Evolutionary conservation across 2,888 invertebrate species (phyloP), one percentile per base, ranked within the genome.

Genomic region (Heteropelma amictum): DNA sequence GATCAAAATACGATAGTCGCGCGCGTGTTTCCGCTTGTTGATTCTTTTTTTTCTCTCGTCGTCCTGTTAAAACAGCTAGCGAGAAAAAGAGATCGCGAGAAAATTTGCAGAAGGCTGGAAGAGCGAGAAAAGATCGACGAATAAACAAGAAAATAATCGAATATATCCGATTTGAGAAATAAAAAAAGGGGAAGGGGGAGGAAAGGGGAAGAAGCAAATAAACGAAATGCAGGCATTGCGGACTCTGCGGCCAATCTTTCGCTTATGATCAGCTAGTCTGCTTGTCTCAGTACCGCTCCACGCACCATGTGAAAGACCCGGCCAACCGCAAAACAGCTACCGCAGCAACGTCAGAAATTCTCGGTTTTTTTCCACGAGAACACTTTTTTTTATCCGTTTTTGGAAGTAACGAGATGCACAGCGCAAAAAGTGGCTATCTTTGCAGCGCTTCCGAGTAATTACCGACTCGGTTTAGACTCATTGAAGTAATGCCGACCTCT

Each of bases 81-180:
- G 21, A 23, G 61, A 33, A 35, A 21, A 30, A 10, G 56, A 42
- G 23, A n/a, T n/a, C n/a, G n/a, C n/a, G n/a, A n/a, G n/a, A n/a
- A n/a, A n/a, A n/a, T n/a, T n/a, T n/a, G n/a, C n/a, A n/a, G n/a
- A n/a, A n/a, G n/a, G n/a, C n/a, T n/a, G 19, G 21, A 3, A 26
- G 23, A 30, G 38, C 35, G 38, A 56, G 23, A 56, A 23, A 8
- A 56, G 38, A 12, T 1, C n/a, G 14, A 38, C 30, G 26, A 47
- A 71, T 67, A 67, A 75, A 75, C 71, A 67, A 49, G 75, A 75
- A 75, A 75, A 67, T 75, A 75, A 75, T 71, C 71, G 70, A 8
- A 28, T 7, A 14, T 26, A 23, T 42, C 28, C 5, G 47, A 68
- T 45, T 26, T 26, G 28, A 54, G 23, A 54, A 33, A 35, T 23